Evolutionary conservation across 2,888 invertebrate genomes (phyloP).

Genomic region (Schizotus pectinicornis): DNA sequence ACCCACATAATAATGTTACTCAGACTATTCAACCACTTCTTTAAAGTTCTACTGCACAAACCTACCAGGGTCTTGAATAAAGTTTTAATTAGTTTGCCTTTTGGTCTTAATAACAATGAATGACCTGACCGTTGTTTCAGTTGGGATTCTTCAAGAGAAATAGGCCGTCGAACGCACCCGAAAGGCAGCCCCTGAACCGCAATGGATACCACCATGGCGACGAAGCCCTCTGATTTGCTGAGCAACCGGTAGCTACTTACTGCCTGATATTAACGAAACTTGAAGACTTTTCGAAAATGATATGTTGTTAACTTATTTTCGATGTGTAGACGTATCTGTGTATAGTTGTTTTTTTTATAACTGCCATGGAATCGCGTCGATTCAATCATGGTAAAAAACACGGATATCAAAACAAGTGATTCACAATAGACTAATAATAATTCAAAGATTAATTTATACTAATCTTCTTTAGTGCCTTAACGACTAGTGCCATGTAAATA

Average conservation of each 20-base stretch:
- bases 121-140: conserved; percentile 67
- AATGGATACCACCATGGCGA: conserved; percentile 75
- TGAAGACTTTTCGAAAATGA: conserved; percentile 35
- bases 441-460: conserved; percentile 23
- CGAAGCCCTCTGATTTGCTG: conserved; percentile 71
- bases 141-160: conserved; percentile 94
- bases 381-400: conserved; percentile 3
- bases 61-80: too few species aligned
- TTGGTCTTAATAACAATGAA: too few species aligned
- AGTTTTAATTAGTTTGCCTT: too few species aligned
- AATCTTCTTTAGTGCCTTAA: conserved; percentile 27
- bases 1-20: too few species aligned
- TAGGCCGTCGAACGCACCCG: conserved; percentile 81
- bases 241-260: conserved; percentile 35
- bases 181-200: conserved; percentile 83
- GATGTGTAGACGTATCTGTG: conserved; percentile 43
- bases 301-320: conserved; percentile 42
- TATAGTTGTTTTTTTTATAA: conserved; percentile 31
- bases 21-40: too few species aligned
- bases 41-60: too few species aligned
- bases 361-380: conserved; percentile 5
- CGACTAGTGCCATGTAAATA: conserved; percentile 24
- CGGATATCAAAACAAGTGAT: conserved; percentile 4
- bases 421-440: conserved; percentile 23
- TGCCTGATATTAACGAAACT: conserved; percentile 32